A percentile compares a stretch with the other conserved stretches of the same genome.
Evolutionary conservation across 2,888 invertebrate genomes (phyloP).

Genomic region (Actias luna): DNA sequence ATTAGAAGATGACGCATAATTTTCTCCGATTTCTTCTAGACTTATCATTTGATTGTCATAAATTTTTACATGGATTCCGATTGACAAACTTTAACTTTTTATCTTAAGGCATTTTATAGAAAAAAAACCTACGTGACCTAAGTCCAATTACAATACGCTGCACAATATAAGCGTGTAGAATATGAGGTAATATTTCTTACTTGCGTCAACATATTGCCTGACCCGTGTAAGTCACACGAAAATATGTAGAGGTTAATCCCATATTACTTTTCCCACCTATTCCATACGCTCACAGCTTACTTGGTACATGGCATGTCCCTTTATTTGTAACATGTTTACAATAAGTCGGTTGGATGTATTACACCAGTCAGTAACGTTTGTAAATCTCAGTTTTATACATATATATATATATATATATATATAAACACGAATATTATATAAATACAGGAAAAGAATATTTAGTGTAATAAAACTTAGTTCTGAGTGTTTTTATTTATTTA

Average conservation of each 20-base stretch:
- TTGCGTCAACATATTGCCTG: slow-evolving; percentile 13
- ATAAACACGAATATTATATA: too few species aligned
- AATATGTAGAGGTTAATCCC: slow-evolving; percentile 15
- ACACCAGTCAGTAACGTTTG: background rate
- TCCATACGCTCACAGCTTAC: slow-evolving; percentile 5
- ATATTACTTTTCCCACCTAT: slow-evolving; percentile 18
- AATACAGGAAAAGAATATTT: too few species aligned
- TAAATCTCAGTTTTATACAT: too few species aligned
- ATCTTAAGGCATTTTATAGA: background rate
- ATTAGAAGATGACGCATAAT: background rate
- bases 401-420: too few species aligned
- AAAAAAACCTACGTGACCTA: background rate
- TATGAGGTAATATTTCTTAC: background rate
- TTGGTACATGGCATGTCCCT: slow-evolving; percentile 21
- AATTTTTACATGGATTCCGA: too few species aligned
- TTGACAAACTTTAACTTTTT: background rate
- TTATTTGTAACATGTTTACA: slow-evolving; percentile 3
- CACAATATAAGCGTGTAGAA: background rate
- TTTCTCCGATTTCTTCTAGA: background rate
- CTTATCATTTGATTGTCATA: too few species aligned
- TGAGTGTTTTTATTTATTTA: too few species aligned
- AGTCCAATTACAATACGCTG: background rate
- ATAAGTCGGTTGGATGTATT: background rate
- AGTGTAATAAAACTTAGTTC: too few species aligned
- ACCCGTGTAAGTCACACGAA: slow-evolving; percentile 14